Percentiles rank a stretch among this genome's conserved stretches.
Evolutionary conservation across 2,113 vertebrate species (phyloP).

Genomic region (Gasterosteus aculeatus): DNA sequence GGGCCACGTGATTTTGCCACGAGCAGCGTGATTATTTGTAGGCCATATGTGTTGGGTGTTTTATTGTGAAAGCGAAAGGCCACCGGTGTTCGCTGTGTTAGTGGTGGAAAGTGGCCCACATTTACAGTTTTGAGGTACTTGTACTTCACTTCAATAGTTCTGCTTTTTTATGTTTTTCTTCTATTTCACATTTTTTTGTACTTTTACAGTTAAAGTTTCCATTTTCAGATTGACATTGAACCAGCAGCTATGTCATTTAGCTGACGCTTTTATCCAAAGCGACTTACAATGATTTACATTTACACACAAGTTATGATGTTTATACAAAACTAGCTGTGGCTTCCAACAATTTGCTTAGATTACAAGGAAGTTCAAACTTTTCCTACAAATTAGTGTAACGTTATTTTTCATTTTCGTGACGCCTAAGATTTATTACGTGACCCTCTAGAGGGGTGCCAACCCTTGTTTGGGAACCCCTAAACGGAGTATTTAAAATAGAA

Average conservation of each 20-base stretch:
- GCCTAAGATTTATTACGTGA: not conserved
- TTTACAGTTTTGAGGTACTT: not conserved
- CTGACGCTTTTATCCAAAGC: too few species aligned
- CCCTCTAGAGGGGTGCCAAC: not conserved
- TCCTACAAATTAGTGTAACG: not conserved
- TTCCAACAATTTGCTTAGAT: not conserved
- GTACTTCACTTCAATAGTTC: not conserved
- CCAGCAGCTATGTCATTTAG: too few species aligned
- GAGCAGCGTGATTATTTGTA: conserved; percentile 14
- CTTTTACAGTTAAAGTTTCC: not conserved
- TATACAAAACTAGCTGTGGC: not conserved
- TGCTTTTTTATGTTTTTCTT: not conserved
- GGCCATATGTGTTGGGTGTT: conserved; percentile 15
- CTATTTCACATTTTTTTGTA: not conserved
- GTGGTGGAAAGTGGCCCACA: not conserved
- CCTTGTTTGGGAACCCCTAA: not conserved
- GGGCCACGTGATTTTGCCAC: conserved; percentile 46
- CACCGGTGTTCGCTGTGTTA: not conserved
- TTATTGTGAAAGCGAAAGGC: conserved; percentile 5
- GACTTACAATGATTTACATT: too few species aligned
- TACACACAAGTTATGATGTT: not conserved
- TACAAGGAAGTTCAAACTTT: not conserved
- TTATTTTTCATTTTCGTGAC: not conserved
- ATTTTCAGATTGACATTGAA: not conserved
- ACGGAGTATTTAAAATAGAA: not conserved